Conservation (phyloP, 2,888 invertebrate species). For the Nymphalis urticae region DNA sequence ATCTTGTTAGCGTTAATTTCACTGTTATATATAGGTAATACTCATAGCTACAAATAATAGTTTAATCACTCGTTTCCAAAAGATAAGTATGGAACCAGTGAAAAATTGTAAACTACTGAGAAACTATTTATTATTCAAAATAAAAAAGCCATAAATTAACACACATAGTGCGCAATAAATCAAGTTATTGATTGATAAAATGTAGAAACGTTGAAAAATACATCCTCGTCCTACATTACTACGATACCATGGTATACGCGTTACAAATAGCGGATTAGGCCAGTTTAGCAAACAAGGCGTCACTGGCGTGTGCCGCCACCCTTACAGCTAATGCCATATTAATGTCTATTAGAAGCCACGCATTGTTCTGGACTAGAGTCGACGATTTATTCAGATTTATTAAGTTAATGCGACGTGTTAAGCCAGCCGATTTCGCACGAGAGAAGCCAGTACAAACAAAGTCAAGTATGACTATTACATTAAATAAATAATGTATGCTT, state of each 20-base stretch:
- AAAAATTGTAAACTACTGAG: no score
- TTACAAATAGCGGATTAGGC: conserved; percentile 81
- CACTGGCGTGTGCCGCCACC: conserved; percentile 70
- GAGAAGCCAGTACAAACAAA: conserved; percentile 53
- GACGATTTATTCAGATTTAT: conserved; percentile 73
- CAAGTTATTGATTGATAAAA: no score
- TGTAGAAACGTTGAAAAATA: no score
- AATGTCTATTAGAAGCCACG: conserved; percentile 74
- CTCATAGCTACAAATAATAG: no score
- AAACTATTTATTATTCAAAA: no score
- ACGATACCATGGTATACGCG: conserved; percentile 48
- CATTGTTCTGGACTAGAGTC: conserved; percentile 64
- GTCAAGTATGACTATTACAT: conserved; percentile 43
- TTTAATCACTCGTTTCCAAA: no score
- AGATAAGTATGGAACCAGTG: no score
- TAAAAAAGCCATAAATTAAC: no score
- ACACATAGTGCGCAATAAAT: no score
- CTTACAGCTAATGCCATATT: conserved; percentile 77
- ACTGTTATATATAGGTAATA: no score
- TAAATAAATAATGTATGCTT: conserved; percentile 23
- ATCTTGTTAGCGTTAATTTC: background rate
- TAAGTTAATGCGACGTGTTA: conserved; percentile 65
- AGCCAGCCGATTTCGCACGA: conserved; percentile 64
- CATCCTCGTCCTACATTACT: conserved; percentile 24
- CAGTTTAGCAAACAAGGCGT: conserved; percentile 82